These are phyloP conservation scores for Pseudopipra pipra DNA, from an alignment of 2,113 vertebrate species.

Conservation along the genomic window DNA sequence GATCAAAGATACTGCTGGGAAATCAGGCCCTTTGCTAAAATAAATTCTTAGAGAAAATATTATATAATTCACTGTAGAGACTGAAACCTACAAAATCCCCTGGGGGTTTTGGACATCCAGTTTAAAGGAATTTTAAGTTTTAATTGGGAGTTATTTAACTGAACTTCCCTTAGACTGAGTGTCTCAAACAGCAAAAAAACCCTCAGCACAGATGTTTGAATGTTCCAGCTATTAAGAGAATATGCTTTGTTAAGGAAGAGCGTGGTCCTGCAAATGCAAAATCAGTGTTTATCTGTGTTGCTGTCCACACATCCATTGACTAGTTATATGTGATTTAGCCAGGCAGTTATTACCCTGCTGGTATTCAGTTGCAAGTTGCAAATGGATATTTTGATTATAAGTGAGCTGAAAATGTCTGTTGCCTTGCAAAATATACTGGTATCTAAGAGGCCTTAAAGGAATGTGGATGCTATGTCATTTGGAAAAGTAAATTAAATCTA, in stretches of 20 bases:
- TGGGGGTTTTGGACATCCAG: background rate
- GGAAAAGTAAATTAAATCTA: constrained; percentile 3
- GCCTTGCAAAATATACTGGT: background rate
- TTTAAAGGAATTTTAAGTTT: background rate
- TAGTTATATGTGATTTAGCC: background rate
- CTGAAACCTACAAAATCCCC: background rate
- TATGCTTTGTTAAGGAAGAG: background rate
- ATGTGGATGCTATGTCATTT: background rate
- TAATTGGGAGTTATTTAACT: background rate
- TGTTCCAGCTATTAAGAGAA: background rate
- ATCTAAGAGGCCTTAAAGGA: background rate
- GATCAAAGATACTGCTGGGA: background rate
- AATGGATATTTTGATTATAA: background rate
- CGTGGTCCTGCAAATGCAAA: background rate
- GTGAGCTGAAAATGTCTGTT: background rate
- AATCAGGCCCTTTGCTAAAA: background rate
- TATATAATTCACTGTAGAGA: background rate
- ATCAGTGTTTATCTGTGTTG: background rate
- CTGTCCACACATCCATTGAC: background rate
- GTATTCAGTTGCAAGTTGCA: background rate
- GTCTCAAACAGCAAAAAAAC: background rate
- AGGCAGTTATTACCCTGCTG: background rate
- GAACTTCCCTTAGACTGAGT: background rate
- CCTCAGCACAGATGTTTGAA: background rate
- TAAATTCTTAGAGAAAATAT: background rate